Percentiles rank a stretch among this genome's conserved stretches.
These are phyloP conservation scores for Poecile atricapillus DNA, from an alignment of 2,113 vertebrate genomes.

Conservation along the genomic window DNA sequence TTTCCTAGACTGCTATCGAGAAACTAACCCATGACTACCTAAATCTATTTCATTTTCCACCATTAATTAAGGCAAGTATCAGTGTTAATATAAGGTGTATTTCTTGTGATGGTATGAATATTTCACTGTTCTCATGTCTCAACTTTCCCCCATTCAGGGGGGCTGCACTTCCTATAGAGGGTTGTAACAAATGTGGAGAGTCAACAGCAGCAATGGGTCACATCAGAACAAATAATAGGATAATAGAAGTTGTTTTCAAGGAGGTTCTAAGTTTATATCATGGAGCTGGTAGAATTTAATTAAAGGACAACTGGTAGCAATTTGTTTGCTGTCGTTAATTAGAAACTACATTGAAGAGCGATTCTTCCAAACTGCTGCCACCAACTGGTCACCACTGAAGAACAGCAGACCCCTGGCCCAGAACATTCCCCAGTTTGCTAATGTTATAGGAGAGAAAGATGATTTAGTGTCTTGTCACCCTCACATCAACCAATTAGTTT, in stretches of 20 bases:
- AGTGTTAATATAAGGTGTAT: not conserved
- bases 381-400: not conserved
- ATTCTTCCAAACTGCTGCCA: not conserved
- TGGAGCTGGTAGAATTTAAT: not conserved
- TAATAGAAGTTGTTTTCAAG: conserved; percentile 48
- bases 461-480: not conserved
- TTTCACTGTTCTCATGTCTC: not conserved
- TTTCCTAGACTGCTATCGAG: conserved; percentile 88
- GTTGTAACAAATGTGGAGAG: not conserved
- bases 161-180: not conserved
- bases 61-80: conserved; percentile 86
- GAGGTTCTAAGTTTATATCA: not conserved
- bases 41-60: conserved; percentile 94
- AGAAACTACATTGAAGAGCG: not conserved
- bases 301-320: not conserved
- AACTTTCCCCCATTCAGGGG: not conserved
- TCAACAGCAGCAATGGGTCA: not conserved
- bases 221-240: not conserved
- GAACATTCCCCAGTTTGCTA: not conserved
- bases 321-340: not conserved
- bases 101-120: not conserved
- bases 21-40: conserved; percentile 92
- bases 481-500: not conserved
- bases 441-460: not conserved
- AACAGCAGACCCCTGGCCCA: not conserved